Conservation (phyloP, 2,113 vertebrate species). For the Apeltes quadracus region DNA sequence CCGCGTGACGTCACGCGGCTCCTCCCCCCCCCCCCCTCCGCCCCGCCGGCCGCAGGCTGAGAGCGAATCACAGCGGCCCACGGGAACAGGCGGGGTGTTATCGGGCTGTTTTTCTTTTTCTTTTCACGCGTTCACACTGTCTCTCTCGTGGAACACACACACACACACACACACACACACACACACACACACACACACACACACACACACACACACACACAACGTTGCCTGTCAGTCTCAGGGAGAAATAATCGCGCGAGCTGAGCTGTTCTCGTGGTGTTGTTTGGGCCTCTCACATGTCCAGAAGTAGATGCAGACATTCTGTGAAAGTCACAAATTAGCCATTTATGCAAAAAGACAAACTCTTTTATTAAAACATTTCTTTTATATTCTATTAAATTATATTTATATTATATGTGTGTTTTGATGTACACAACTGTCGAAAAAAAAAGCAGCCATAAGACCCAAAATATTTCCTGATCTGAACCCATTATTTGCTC, state of each 20-base stretch:
- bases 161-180: too few species aligned
- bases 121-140: conserved; percentile 38
- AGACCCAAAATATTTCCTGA: too few species aligned
- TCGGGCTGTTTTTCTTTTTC: conserved; percentile 4
- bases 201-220: not conserved
- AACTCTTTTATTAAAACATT: too few species aligned
- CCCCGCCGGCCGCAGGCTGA: conserved; percentile 44
- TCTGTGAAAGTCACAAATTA: not conserved
- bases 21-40: too few species aligned
- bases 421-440: too few species aligned
- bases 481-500: too few species aligned
- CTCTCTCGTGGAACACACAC: conserved; percentile 8
- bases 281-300: conserved; percentile 26
- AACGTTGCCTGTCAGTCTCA: conserved; percentile 50
- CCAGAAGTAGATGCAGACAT: not conserved
- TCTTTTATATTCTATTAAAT: too few species aligned
- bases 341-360: not conserved
- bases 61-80: conserved; percentile 70
- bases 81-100: conserved; percentile 60
- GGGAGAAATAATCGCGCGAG: conserved; percentile 26
- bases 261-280: conserved; percentile 42
- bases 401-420: too few species aligned
- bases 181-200: not conserved
- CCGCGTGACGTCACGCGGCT: conserved; percentile 36
- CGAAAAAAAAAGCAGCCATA: too few species aligned